Base-by-base conservation (phyloP, 2,797 vertebrate species). In the Typhlichthys eigenmanni region DNA sequence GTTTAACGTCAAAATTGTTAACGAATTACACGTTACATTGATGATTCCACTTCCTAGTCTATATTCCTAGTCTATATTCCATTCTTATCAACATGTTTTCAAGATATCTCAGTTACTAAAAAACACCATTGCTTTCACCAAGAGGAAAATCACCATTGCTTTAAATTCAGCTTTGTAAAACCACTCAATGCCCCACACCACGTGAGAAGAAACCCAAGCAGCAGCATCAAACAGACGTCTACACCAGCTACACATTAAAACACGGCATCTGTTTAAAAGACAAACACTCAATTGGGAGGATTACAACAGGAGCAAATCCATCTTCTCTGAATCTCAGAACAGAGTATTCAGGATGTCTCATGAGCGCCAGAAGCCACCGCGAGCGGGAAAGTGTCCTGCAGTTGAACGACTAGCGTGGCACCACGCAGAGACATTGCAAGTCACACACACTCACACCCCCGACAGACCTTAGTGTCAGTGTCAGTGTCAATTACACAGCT, bases 351-450 rank as follows among this genome's bases (percentile, higher is more conserved):
- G 46, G 60, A 68, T 55, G 58, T 66, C 66, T 6, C 19, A 69
- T 4, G 72, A 62, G 71, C 64, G 71, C 64, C 73, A 71, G 74
- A 75, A 76, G 74, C 62, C 13, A 66, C 72, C 66, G 72, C 3
- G 5, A 62, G 51, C 67, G 72, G 71, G 72, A 71, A 24, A 55
- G 64, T 66, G 78, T 70, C 61, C 81, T 4, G 51, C 62, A 65
- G 71, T 66, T 69, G 61, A 79, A 78, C 74, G 81, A 72, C 72
- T 63, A 66, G 74, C 75, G 74, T 79, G 67, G 72, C 47, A 29
- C 24, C 24, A 29, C 71, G 72, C 60, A 64, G 76, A 69, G 62
- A 62, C 78, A 79, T 76, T 76, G 79, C 83, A 80, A 80, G 66
- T 78, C 57, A 61, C 67, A 62, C 72, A 80, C 82, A 72, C 66